Evolutionary conservation across 2,888 invertebrate species (phyloP).

Genomic region (Melanostoma mellinum): DNA sequence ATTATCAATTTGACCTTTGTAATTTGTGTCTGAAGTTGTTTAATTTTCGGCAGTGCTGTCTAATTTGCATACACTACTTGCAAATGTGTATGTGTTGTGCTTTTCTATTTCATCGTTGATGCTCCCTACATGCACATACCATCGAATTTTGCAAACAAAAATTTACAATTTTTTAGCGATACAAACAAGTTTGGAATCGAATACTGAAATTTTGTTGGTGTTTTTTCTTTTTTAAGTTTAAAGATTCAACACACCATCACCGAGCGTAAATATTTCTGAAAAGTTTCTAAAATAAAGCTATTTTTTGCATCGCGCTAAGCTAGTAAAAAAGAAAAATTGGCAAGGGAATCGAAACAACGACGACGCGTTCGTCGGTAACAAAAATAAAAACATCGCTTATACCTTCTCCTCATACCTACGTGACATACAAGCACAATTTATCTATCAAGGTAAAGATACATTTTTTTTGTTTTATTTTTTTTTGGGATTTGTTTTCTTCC

Average conservation of each 20-base stretch:
- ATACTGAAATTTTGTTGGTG: slow-evolving; percentile 4
- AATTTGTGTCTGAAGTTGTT: slow-evolving; percentile 52
- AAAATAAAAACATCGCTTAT: slow-evolving; percentile 60
- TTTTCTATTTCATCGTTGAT: slow-evolving; percentile 38
- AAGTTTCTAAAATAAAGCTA: slow-evolving; percentile 47
- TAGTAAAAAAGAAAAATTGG: slow-evolving; percentile 61
- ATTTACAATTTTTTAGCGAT: slow-evolving; percentile 32
- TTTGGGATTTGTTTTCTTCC: slow-evolving; percentile 30
- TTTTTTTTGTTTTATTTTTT: slow-evolving; percentile 35
- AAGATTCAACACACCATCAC: slow-evolving; percentile 51
- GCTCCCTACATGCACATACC: slow-evolving; percentile 40
- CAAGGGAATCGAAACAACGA: slow-evolving; percentile 57
- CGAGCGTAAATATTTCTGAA: slow-evolving; percentile 49
- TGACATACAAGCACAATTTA: slow-evolving; percentile 72
- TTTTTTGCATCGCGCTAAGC: slow-evolving; percentile 55
- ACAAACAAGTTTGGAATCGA: slow-evolving; percentile 57
- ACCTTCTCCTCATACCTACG: slow-evolving; percentile 69
- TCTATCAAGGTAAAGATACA: slow-evolving; percentile 71
- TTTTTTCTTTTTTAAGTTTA: slow-evolving; percentile 31
- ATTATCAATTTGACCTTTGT: slow-evolving; percentile 70
- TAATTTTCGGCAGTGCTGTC: slow-evolving; percentile 50
- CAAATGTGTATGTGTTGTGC: slow-evolving; percentile 56
- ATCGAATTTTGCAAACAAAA: slow-evolving; percentile 39
- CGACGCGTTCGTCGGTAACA: slow-evolving; percentile 21
- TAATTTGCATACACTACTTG: slow-evolving; percentile 46